Base-by-base conservation (phyloP, 2,113 vertebrate species). In the Calyptomena viridis region DNA sequence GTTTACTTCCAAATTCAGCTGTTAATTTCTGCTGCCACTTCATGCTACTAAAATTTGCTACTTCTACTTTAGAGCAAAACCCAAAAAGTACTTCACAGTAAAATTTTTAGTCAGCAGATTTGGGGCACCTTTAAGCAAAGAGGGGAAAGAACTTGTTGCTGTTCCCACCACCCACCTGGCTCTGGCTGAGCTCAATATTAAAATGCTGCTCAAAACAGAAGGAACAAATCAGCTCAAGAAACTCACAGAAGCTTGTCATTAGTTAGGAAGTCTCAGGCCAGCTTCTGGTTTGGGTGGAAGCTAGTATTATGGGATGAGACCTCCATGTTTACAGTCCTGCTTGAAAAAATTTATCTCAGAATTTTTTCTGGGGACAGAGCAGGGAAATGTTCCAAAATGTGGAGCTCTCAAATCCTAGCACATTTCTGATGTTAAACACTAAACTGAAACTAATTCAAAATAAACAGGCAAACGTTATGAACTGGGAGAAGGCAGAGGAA, bases 181-280 rank as follows among this genome's bases (percentile, higher is more conserved):
- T 89, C 59, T 95, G 59, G 40, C 68, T 82, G 87, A 94, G 76
- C 22, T 89, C 73, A 82, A 16, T 89, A 79, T 84, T 94, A 87
- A 92, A 96, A 72, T 58, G n/a, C 24, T 86, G 69, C 59, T 89
- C 39, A 80, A 89, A 87, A 68, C 47, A 62, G 82, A 82, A 87
- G 56, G 62, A 90, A 37, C 17, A 84, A 88, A 77, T 81, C 87
- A 92, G 52, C 33, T 53, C 53, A 60, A 40, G 68, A 64, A 76
- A 46, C 31, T 84, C 15, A 35, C 0, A 0, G 24, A 64, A 67
- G 9, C 13, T 86, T 77, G 74, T 60, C 2, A 7, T 59, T 39
- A 93, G 12, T 30, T 77, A 67, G 21, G 46, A 89, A 89, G 56
- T 73, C 35, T 6, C 19, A 66, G 69, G 12, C 7, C 56, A 55